phyloP scores from a whole-genome alignment of 2,113 vertebrate genomes.

The Glaucomys volans region DNA sequence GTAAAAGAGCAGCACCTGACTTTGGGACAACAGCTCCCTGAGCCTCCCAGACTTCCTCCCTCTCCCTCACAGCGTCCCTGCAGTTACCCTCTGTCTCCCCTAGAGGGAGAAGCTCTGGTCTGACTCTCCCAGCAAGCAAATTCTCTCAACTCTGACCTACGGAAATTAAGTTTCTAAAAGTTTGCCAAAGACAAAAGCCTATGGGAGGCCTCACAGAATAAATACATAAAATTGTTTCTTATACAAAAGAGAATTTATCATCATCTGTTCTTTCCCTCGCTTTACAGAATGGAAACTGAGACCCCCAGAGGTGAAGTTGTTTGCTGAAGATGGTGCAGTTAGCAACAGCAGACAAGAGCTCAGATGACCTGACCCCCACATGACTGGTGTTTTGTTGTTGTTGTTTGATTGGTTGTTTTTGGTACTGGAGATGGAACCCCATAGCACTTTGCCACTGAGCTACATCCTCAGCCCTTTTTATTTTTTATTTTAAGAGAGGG shows the following conservation, averaged over 20 bases:
- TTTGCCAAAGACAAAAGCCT: neutral
- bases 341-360: neutral
- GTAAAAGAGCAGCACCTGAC: fast-evolving
- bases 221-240: neutral
- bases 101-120: neutral
- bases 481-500: no score
- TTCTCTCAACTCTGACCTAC: neutral
- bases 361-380: neutral
- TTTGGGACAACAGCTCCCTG: fast-evolving
- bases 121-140: neutral
- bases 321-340: neutral
- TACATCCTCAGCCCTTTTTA: neutral
- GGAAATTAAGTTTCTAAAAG: neutral
- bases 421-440: neutral
- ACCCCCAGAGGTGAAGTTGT: neutral
- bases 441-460: neutral
- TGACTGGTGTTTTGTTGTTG: neutral
- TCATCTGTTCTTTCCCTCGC: neutral
- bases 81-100: neutral
- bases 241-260: neutral
- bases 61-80: neutral
- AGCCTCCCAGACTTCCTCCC: no score
- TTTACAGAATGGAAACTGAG: neutral
- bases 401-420: neutral
- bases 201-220: neutral